phyloP scores from a whole-genome alignment of 1,140 invertebrate genomes.

The Drosophila pseudoananassae region DNA sequence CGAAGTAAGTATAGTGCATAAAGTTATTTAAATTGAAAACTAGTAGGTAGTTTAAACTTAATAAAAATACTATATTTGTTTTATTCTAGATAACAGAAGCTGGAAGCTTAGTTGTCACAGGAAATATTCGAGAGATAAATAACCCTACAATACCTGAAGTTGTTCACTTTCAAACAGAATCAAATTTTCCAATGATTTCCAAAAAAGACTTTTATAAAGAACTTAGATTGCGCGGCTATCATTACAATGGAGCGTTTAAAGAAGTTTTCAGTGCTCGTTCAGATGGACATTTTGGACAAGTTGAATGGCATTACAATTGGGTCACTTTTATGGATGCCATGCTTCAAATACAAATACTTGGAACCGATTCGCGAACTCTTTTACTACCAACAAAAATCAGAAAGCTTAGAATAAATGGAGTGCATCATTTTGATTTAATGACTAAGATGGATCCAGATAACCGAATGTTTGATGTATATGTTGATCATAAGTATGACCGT shows the following conservation, averaged over 20 bases:
- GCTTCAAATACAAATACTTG: slow-evolving; percentile 93
- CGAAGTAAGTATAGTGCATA: slow-evolving; percentile 85
- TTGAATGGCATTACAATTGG: slow-evolving; percentile 93
- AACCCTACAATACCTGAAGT: slow-evolving; percentile 84
- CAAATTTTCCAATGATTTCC: slow-evolving; percentile 85
- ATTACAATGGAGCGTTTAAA: slow-evolving; percentile 87
- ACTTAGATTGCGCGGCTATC: slow-evolving; percentile 94
- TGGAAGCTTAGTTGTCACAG: slow-evolving; percentile 91
- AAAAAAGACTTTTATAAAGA: slow-evolving; percentile 96
- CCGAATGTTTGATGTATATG: slow-evolving; percentile 78
- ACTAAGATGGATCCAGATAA: slow-evolving; percentile 78
- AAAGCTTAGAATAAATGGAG: slow-evolving; percentile 91
- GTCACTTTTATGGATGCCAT: slow-evolving; percentile 96
- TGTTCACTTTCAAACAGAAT: slow-evolving; percentile 84
- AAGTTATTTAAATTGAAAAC: background rate
- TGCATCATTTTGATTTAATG: slow-evolving; percentile 86
- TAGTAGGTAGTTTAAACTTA: too few relatives aligned
- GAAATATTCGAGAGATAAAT: slow-evolving; percentile 86
- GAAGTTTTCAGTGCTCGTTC: slow-evolving; percentile 73
- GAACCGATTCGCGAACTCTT: slow-evolving; percentile 89
- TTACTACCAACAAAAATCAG: slow-evolving; percentile 94
- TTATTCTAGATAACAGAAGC: slow-evolving; percentile 88
- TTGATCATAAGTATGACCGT: slow-evolving; percentile 63
- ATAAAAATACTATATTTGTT: slow-evolving; percentile 19
- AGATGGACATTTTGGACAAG: slow-evolving; percentile 85